Base-by-base conservation (phyloP, 2,797 vertebrate species). In the Gila robusta region DNA sequence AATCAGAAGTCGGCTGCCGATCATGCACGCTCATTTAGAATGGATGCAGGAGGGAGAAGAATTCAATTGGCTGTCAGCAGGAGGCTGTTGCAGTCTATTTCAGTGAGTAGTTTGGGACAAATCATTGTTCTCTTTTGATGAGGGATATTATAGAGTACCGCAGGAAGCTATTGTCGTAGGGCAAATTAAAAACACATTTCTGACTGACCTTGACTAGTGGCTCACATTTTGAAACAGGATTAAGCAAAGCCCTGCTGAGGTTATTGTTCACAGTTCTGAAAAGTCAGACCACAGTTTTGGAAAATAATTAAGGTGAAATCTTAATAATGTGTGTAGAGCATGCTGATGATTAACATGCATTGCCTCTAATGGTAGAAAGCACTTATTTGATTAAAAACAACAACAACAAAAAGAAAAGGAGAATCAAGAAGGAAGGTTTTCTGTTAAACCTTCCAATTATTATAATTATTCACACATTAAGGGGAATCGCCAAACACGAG, bases 101-200 rank as follows among this genome's bases (percentile, higher is more conserved):
- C 89, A 85, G 87, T 83, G 89, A 91, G 91, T 89, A 91, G 78
- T 66, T 82, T 88, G 82, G 66, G 90, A 66, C 84, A 77, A 91
- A 90, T 89, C 86, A 93, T 90, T 82, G 92, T 87, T 86, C 84
- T 73, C 83, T 82, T 91, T 88, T 73, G 76, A 89, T 91, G 88
- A 89, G 87, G 89, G 89, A 89, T 82, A 89, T 70, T 44, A 26
- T 84, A 76, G 77, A 82, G 86, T 76, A 90, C 91, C 88, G 77
- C 88, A 76, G 87, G 86, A 93, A 88, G 88, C 89, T 82, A 88
- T 87, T 92, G 89, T 91, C 89, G 49, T 82, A 79, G 89, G 91
- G 89, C 86, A 91, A 93, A 94, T 94, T 92, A 94, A 92, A 92
- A 91, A 92, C 39, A 17, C 87, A 89, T 91, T 91, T 91, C 79